phyloP scores from a whole-genome alignment of 2,113 vertebrate species.

The Sphaerodactylus townsendi region DNA sequence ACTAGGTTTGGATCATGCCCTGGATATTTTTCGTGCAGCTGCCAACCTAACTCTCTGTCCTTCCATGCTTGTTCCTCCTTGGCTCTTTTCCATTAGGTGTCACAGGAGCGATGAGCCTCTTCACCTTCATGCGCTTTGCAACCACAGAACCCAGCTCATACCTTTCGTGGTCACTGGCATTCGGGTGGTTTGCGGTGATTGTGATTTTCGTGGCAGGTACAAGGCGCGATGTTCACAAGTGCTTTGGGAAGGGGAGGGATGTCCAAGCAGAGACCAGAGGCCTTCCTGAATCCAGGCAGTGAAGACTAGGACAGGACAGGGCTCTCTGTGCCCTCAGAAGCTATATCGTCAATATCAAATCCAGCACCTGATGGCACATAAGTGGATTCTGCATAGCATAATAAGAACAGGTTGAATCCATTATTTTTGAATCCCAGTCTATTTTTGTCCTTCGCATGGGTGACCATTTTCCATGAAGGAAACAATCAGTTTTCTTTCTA shows the following conservation, averaged over 20 bases:
- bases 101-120: constrained; percentile 6
- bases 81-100: not conserved
- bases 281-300: not conserved
- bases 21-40: too few species aligned
- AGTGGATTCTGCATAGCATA: too few species aligned
- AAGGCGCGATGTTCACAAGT: not conserved
- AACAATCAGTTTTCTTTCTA: too few species aligned
- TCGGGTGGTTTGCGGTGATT: constrained; percentile 16
- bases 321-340: too few species aligned
- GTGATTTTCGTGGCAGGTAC: constrained; percentile 10
- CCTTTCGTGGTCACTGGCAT: constrained; percentile 12
- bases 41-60: not conserved
- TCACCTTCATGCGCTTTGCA: constrained; percentile 4
- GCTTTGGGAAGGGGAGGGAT: not conserved
- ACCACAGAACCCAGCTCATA: not conserved
- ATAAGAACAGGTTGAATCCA: too few species aligned
- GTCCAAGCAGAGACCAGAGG: not conserved
- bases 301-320: too few species aligned
- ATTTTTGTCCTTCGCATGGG: too few species aligned
- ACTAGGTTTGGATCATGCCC: too few species aligned
- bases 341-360: too few species aligned
- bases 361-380: too few species aligned
- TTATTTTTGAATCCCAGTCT: too few species aligned
- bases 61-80: not conserved
- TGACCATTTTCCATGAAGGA: too few species aligned